Conservation (phyloP, 1,140 invertebrate genomes). For the Nasonia giraulti region DNA sequence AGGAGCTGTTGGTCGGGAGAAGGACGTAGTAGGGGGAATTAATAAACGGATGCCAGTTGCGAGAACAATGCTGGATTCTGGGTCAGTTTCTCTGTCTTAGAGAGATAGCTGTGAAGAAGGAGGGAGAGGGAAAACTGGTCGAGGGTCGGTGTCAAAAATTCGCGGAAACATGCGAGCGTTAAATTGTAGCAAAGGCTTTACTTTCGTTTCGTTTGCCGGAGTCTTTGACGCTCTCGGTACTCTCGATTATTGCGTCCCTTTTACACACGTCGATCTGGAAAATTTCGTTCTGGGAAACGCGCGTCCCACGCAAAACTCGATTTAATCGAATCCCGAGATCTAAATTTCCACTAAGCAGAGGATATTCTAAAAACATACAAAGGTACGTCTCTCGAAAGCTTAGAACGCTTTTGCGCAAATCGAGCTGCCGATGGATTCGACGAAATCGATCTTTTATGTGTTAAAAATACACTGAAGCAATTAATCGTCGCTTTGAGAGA, state of each 20-base stretch:
- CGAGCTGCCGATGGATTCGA: too few species aligned
- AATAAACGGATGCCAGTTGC: constrained; percentile 20
- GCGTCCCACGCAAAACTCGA: neutral
- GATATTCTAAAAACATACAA: neutral
- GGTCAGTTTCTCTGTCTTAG: neutral
- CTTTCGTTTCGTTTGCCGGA: too few species aligned
- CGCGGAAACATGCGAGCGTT: neutral
- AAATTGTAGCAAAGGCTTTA: too few species aligned
- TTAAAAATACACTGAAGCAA: neutral
- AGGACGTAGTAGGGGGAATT: neutral
- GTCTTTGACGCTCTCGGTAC: neutral
- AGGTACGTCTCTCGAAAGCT: neutral
- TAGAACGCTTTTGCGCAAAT: neutral
- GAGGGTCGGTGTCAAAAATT: neutral
- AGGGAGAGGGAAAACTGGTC: neutral
- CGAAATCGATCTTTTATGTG: too few species aligned
- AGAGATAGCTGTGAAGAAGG: neutral
- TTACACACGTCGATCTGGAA: neutral
- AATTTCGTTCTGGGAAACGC: neutral
- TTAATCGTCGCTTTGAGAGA: neutral
- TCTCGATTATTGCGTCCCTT: neutral
- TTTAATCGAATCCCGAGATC: neutral
- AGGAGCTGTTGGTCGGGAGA: neutral
- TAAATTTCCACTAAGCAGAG: neutral
- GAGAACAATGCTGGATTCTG: constrained; percentile 29